Evolutionary conservation across 92 coral and sea anemone species (phyloP).

Genomic region (Desmophyllum pertusum): DNA sequence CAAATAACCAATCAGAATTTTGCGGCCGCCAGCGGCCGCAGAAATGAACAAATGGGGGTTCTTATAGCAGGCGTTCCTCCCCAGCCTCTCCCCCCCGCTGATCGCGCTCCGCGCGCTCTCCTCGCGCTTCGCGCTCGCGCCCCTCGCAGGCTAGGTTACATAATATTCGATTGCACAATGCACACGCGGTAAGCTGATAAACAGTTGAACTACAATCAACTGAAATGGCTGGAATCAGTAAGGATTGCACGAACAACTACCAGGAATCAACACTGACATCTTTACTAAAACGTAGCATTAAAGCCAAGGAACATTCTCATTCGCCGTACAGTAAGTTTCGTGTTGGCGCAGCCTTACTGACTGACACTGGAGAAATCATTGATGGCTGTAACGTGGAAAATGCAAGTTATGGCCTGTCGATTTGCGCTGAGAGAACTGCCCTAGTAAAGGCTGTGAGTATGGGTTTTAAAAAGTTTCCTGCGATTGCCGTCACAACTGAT

Average conservation of each 20-base stretch:
- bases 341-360: slow-evolving; percentile 92
- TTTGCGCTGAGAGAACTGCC: slow-evolving; percentile 98
- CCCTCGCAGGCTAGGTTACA: too few relatives aligned
- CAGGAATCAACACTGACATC: slow-evolving; percentile 9
- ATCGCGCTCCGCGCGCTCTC: too few relatives aligned
- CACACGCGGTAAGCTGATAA: too few relatives aligned
- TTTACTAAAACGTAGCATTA: slow-evolving; percentile 49
- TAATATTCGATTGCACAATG: too few relatives aligned
- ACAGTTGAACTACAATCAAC: too few relatives aligned
- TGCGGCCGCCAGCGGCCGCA: too few relatives aligned
- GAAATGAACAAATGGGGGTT: too few relatives aligned
- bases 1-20: too few relatives aligned
- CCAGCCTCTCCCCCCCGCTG: too few relatives aligned
- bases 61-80: too few relatives aligned
- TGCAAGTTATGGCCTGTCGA: slow-evolving; percentile 83
- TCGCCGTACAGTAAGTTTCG: slow-evolving; percentile 98
- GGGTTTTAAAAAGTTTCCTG: slow-evolving; percentile 86
- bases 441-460: slow-evolving; percentile 95
- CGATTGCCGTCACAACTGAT: slow-evolving; percentile 86
- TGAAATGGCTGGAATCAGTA: slow-evolving; percentile 3
- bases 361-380: slow-evolving; percentile 77
- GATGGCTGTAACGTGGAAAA: slow-evolving; percentile 97
- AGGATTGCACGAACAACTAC: neutral
- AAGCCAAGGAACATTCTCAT: slow-evolving; percentile 85
- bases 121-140: too few relatives aligned